Evolutionary conservation across 1,140 invertebrate species (phyloP), one percentile per base, ranked within the genome.

Genomic region (Brevipalpus yothersi): DNA sequence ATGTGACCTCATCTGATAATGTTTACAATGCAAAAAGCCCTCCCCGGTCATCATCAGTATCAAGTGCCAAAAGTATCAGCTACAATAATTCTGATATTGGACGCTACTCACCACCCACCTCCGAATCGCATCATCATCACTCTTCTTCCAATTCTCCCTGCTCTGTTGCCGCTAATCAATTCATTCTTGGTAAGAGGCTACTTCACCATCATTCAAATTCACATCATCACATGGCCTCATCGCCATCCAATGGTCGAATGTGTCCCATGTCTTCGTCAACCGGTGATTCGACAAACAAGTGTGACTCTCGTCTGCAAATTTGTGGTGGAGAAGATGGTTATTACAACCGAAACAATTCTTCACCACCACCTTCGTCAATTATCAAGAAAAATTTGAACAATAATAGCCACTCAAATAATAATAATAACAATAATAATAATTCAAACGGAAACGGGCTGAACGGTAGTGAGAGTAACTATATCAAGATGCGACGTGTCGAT

Each of bases 401-500:
- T 51, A 51, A 51, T 51, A 51, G 21, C n/a, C 12, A 45, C n/a
- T 45, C n/a, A 45, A 45, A 17, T n/a, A 51, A 51, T 31, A 31
- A 31, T 31, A 31, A 31, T 51, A 17, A 13, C n/a, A 13, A 51
- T 17, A 51, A 13, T 19, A 51, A 51, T 17, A 51, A 51, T 51
- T n/a, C 12, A 15, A 55, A 55, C 21, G 53, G 7, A 31, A 31
- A 31, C 31, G 31, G 31, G 31, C 31, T 31, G 31, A 31, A 31
- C 31, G 31, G 31, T 31, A 31, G 31, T 31, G 31, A 31, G 31
- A 54, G 61, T 68, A 31, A 31, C 31, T 31, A 62, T 45, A 53
- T 58, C 40, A 68, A 67, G 60, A 82, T 84, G 68, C 77, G 84
- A 41, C 86, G 88, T 67, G 73, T 88, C 41, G 86, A 90, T 67